These are phyloP conservation scores for Sminthurides aquaticus DNA, from an alignment of 2,888 invertebrate genomes.

Conservation along the genomic window DNA sequence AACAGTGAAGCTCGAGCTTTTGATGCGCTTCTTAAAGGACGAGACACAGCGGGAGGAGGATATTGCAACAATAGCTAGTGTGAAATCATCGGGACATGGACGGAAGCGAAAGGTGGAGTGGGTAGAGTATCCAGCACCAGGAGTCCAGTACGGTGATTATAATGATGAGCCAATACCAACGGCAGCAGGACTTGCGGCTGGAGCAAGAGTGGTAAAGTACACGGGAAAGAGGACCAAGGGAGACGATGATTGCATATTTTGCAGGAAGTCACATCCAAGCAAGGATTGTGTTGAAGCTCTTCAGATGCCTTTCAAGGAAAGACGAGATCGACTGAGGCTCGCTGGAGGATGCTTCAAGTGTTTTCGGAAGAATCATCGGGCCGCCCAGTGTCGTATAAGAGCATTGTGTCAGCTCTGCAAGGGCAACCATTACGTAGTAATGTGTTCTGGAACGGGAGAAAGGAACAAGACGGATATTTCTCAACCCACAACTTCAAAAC, in stretches of 20 bases:
- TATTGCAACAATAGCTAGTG: neutral
- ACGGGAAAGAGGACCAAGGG: too few relatives aligned
- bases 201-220: neutral
- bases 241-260: neutral
- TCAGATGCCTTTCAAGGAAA: neutral
- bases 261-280: neutral
- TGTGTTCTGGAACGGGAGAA: neutral
- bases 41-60: neutral
- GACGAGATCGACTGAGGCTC: neutral
- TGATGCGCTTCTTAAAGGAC: neutral
- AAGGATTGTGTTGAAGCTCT: neutral
- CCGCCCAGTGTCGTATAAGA: neutral
- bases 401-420: neutral
- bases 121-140: too few relatives aligned
- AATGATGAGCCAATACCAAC: neutral
- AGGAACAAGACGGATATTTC: neutral
- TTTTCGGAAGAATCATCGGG: neutral
- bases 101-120: neutral
- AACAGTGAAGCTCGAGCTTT: neutral
- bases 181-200: neutral
- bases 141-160: too few relatives aligned
- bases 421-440: neutral
- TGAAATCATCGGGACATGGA: neutral
- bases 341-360: neutral
- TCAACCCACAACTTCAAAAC: too few relatives aligned